Conservation (phyloP, 2,113 vertebrate species). For the Cichladusa arquata region DNA sequence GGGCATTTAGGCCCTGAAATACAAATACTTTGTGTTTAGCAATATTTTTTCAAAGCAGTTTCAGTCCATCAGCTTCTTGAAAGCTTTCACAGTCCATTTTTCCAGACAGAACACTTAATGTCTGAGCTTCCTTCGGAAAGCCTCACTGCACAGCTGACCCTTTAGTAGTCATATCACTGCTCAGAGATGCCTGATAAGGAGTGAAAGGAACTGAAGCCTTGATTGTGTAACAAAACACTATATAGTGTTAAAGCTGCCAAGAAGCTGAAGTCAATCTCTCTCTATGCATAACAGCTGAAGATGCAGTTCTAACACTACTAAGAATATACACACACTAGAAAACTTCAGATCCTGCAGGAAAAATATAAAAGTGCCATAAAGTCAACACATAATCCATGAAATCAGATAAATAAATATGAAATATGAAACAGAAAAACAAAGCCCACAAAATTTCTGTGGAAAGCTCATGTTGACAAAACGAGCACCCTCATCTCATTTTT, state of each 20-base stretch:
- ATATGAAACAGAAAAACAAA: not conserved
- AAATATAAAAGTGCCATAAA: not conserved
- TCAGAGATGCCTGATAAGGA: not conserved
- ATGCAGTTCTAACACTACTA: not conserved
- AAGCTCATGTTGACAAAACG: not conserved
- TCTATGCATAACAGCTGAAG: not conserved
- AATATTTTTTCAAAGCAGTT: not conserved
- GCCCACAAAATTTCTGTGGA: not conserved
- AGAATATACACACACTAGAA: not conserved
- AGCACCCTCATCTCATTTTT: not conserved
- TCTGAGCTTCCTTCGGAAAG: constrained; percentile 20
- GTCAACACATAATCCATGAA: not conserved
- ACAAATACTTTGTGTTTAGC: not conserved
- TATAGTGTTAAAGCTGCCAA: not conserved
- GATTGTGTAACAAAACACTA: constrained; percentile 27
- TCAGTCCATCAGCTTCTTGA: not conserved
- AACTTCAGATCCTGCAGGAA: not conserved
- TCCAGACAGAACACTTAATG: constrained; percentile 14
- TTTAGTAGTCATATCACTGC: not conserved
- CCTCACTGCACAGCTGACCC: not conserved
- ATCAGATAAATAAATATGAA: not conserved
- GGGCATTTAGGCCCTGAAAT: not conserved
- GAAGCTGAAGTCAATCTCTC: not conserved
- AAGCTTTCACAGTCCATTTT: not conserved
- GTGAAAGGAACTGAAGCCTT: not conserved